phyloP scores from a whole-genome alignment of 2,888 invertebrate species.

The Tholera decimalis region DNA sequence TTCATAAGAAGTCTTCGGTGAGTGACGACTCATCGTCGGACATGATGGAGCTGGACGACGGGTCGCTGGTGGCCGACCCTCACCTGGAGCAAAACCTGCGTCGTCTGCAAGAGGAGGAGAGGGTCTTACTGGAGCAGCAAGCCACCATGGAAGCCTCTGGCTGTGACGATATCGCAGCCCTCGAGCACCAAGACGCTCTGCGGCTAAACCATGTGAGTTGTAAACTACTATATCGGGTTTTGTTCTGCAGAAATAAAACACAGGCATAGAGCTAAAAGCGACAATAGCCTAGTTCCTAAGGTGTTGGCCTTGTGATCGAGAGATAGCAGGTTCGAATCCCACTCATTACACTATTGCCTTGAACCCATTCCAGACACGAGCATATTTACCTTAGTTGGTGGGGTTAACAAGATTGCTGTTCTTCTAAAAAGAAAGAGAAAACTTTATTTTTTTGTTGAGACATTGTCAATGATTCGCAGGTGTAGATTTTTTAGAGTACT shows the following conservation, averaged over 20 bases:
- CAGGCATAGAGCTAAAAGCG: too few species aligned
- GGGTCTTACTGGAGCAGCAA: constrained; percentile 94
- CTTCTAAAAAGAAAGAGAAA: too few species aligned
- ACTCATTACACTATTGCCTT: too few species aligned
- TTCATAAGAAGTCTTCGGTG: constrained; percentile 97
- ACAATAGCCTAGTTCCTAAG: too few species aligned
- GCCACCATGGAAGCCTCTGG: constrained; percentile 92
- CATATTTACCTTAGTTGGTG: too few species aligned
- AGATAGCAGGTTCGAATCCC: too few species aligned
- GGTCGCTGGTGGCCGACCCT: constrained; percentile 92
- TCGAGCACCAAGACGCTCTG: constrained; percentile 84
- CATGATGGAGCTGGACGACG: constrained; percentile 98
- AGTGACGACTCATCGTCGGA: constrained; percentile 97
- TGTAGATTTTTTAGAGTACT: too few species aligned
- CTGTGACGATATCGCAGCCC: constrained; percentile 82
- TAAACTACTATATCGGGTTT: background rate
- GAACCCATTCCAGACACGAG: too few species aligned
- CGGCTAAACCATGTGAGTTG: constrained; percentile 82
- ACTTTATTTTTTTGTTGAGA: too few species aligned
- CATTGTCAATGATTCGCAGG: too few species aligned
- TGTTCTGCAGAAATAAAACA: background rate
- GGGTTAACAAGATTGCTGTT: too few species aligned
- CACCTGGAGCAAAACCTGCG: constrained; percentile 82
- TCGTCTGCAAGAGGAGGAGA: constrained; percentile 93
- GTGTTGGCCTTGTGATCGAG: too few species aligned